These are phyloP conservation scores for Cheilosia impressa DNA, from an alignment of 2,888 invertebrate genomes.

Conservation along the genomic window DNA sequence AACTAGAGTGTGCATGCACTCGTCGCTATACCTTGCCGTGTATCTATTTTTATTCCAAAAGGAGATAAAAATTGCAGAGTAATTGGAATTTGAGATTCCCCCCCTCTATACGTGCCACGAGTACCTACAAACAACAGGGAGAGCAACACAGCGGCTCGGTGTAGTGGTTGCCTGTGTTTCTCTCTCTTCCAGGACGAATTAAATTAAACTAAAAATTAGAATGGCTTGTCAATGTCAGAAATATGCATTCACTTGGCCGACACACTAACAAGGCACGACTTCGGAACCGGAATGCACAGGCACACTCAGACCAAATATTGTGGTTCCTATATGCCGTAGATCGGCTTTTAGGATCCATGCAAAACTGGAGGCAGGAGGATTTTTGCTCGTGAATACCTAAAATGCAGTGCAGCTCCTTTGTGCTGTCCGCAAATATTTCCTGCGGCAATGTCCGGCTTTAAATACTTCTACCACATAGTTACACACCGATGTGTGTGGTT, in stretches of 20 bases:
- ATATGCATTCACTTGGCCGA: conserved; percentile 25
- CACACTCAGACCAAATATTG: conserved; percentile 22
- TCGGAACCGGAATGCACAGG: background rate
- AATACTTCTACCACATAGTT: conserved; percentile 27
- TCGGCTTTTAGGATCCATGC: conserved; percentile 2
- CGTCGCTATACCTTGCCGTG: background rate
- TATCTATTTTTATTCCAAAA: conserved; percentile 4
- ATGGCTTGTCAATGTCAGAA: conserved; percentile 23
- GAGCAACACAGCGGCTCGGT: background rate
- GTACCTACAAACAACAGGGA: conserved; percentile 19
- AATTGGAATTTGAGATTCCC: conserved; percentile 61
- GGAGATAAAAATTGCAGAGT: conserved; percentile 36
- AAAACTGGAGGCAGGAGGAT: conserved; percentile 4
- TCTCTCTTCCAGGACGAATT: conserved; percentile 31
- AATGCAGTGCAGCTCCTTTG: conserved; percentile 27
- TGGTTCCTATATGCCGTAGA: conserved; percentile 12
- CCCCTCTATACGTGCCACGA: conserved; percentile 62
- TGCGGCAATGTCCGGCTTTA: conserved; percentile 11
- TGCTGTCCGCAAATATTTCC: conserved; percentile 26
- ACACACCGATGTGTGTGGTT: conserved; percentile 22
- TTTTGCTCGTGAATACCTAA: conserved; percentile 12
- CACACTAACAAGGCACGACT: background rate
- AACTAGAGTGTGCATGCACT: conserved; percentile 5
- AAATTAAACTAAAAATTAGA: conserved; percentile 48
- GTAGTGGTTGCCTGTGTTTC: conserved; percentile 25